These are phyloP conservation scores for Hassar affinis DNA, from an alignment of 2,113 vertebrate genomes.

Conservation along the genomic window DNA sequence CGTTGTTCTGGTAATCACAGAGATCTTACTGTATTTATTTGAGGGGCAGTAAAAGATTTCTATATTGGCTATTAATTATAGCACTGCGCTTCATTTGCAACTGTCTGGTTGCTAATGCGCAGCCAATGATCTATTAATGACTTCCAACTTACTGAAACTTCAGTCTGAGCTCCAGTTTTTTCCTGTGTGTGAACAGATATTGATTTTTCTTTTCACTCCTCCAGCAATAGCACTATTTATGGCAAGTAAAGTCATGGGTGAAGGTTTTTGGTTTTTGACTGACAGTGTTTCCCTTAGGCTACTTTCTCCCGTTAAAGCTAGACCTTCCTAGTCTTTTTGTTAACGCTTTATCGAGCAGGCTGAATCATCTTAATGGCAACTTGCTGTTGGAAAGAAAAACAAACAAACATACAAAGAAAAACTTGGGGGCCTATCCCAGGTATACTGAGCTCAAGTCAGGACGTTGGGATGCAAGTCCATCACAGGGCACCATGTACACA, in stretches of 20 bases:
- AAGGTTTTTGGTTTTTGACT: slow-evolving; percentile 3
- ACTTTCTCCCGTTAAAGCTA: neutral
- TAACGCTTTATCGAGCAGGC: neutral
- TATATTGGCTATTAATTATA: neutral
- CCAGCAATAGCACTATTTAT: slow-evolving; percentile 3
- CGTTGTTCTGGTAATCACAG: neutral
- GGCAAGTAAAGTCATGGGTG: neutral
- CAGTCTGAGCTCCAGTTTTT: neutral
- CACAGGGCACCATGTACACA: neutral
- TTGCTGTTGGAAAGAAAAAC: neutral
- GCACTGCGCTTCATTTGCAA: too few relatives aligned
- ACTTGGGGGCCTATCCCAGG: neutral
- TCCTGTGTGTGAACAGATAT: neutral
- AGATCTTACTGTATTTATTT: neutral
- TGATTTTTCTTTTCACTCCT: slow-evolving; percentile 12
- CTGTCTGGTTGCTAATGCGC: neutral
- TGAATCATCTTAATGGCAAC: neutral
- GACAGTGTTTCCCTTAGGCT: slow-evolving; percentile 9
- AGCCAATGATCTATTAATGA: neutral
- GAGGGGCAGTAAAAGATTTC: neutral
- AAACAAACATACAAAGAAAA: neutral
- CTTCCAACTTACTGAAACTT: neutral
- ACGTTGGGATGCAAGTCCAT: neutral
- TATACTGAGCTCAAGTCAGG: neutral
- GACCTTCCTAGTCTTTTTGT: neutral